Evolutionary conservation across 1,140 invertebrate species (phyloP).

Genomic region (Cotesia typhae): DNA sequence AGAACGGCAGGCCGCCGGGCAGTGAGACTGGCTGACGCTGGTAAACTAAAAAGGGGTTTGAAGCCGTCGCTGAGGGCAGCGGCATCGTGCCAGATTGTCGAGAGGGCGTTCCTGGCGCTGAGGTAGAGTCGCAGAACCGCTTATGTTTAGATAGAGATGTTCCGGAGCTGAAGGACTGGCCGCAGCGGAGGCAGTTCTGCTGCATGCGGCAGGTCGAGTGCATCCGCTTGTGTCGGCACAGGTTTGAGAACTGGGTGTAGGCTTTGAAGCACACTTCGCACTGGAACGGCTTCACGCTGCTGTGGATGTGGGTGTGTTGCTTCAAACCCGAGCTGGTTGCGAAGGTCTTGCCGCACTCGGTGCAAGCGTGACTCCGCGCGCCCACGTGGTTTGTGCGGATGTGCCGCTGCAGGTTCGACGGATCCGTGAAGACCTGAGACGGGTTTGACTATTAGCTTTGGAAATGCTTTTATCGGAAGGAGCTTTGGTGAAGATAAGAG

Average conservation of each 20-base stretch:
- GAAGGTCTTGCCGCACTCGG: conserved; percentile 98
- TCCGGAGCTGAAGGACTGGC: conserved; percentile 87
- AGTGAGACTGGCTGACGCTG: conserved; percentile 60
- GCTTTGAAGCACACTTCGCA: conserved; percentile 92
- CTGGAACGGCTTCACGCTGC: conserved; percentile 96
- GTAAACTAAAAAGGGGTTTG: conserved; percentile 77
- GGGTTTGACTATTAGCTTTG: conserved; percentile 58
- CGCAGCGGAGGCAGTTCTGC: conserved; percentile 92
- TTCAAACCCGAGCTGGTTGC: conserved; percentile 96
- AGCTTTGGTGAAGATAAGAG: no score
- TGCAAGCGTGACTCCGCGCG: conserved; percentile 92
- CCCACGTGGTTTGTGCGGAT: conserved; percentile 93
- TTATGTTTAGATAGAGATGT: conserved; percentile 87
- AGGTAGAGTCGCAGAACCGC: conserved; percentile 81
- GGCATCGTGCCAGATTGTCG: conserved; percentile 60
- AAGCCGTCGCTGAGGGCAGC: conserved; percentile 63
- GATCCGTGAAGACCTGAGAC: conserved; percentile 89
- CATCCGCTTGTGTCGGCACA: conserved; percentile 99
- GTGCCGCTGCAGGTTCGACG: conserved; percentile 94
- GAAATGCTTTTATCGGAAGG: conserved; percentile 42
- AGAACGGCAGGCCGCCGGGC: conserved; percentile 62
- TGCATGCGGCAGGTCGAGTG: conserved; percentile 90
- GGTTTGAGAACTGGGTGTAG: conserved; percentile 99
- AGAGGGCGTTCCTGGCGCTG: conserved; percentile 60
- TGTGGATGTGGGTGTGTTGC: conserved; percentile 99